Evolutionary conservation across 2,888 invertebrate genomes (phyloP).

Genomic region (Plutella xylostella): DNA sequence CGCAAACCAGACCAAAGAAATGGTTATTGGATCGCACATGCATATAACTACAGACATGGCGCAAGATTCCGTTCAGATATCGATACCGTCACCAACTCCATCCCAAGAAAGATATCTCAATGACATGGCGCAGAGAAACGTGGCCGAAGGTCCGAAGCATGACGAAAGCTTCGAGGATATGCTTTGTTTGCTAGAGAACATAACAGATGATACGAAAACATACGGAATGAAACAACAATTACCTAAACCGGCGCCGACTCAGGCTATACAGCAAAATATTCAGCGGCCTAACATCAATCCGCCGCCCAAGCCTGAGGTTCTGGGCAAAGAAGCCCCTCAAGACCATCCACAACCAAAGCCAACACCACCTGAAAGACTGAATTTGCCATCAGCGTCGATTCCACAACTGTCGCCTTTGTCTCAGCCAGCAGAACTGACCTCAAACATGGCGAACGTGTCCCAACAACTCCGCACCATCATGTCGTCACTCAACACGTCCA

Average conservation of each 20-base stretch:
- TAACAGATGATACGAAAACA: conserved; percentile 53
- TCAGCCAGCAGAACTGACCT: conserved; percentile 77
- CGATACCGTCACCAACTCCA: conserved; percentile 74
- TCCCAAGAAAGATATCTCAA: conserved; percentile 74
- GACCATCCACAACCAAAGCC: conserved; percentile 21
- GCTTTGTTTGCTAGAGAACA: conserved; percentile 77
- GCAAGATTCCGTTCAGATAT: conserved; percentile 74
- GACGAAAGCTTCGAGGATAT: conserved; percentile 78
- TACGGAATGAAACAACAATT: conserved; percentile 41
- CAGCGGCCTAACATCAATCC: not conserved
- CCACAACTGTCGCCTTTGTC: conserved; percentile 79
- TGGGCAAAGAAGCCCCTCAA: not conserved
- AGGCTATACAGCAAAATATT: too few relatives aligned
- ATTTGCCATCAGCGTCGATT: conserved; percentile 62
- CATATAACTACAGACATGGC: conserved; percentile 68
- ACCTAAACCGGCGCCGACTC: conserved; percentile 24
- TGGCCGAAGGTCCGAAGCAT: conserved; percentile 66
- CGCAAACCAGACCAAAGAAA: conserved; percentile 67
- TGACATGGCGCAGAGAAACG: conserved; percentile 42
- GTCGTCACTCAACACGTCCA: conserved; percentile 70
- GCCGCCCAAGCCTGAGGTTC: not conserved
- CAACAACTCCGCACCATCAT: conserved; percentile 76
- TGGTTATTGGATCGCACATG: conserved; percentile 68
- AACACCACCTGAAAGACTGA: conserved; percentile 45
- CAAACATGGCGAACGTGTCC: conserved; percentile 78